Conservation (phyloP, 92 coral and sea anemone species). For the Umimayanthus kanabou region DNA sequence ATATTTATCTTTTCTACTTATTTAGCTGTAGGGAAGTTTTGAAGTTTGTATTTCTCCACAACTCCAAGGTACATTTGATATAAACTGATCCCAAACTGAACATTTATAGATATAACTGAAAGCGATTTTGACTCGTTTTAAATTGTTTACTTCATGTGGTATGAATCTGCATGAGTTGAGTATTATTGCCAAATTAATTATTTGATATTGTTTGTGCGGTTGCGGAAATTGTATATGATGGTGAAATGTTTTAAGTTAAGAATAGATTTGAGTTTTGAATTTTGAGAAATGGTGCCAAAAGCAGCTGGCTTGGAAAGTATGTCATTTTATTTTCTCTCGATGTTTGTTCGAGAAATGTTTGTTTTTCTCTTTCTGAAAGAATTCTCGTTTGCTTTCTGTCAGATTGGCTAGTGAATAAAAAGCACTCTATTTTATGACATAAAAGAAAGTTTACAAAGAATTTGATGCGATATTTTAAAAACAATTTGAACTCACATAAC, state of each 20-base stretch:
- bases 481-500: neutral
- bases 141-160: neutral
- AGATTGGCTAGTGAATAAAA: neutral
- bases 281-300: neutral
- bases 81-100: neutral
- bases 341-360: neutral
- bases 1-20: neutral
- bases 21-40: neutral
- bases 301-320: neutral
- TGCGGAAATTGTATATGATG: neutral
- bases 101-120: too few relatives aligned
- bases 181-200: neutral
- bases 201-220: neutral
- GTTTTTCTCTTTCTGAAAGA: neutral
- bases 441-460: neutral
- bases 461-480: neutral
- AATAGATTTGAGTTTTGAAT: neutral
- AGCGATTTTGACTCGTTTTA: neutral
- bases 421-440: neutral
- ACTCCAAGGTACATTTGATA: neutral
- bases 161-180: neutral
- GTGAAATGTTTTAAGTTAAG: neutral
- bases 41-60: too few relatives aligned
- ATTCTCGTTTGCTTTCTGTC: neutral
- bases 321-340: neutral